phyloP scores from a whole-genome alignment of 2,888 invertebrate genomes.

The Eupithecia pulchellata region DNA sequence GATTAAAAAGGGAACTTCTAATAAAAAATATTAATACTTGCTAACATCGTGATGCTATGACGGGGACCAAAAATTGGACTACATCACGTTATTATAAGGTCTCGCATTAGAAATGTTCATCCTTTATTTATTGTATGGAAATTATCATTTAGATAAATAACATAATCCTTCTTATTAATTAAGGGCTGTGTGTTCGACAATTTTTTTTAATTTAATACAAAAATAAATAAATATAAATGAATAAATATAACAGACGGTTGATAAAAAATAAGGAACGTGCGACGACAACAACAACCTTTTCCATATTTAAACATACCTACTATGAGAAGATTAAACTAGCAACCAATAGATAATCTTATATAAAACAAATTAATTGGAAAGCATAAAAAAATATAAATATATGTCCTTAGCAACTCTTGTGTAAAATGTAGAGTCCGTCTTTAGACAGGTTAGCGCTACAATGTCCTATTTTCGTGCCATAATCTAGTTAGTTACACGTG shows the following conservation, averaged over 20 bases:
- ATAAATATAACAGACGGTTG: no score
- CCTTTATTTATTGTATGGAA: no score
- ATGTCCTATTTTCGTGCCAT: conserved; percentile 49
- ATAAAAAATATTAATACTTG: background rate
- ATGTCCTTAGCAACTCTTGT: conserved; percentile 15
- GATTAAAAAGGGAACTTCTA: background rate
- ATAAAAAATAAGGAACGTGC: background rate
- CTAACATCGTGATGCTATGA: background rate
- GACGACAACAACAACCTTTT: background rate
- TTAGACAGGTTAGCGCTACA: conserved; percentile 42
- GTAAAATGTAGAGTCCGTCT: conserved; percentile 27
- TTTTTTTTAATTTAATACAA: no score
- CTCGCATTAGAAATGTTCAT: background rate
- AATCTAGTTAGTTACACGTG: conserved; percentile 61
- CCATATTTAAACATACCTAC: background rate
- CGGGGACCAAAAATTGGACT: background rate
- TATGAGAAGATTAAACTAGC: background rate
- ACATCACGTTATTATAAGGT: background rate
- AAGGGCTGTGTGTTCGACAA: no score
- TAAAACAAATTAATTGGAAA: background rate
- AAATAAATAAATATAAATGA: no score
- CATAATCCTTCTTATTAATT: no score
- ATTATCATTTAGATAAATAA: no score
- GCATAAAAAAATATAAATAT: no score
- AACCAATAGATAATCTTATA: background rate